Evolutionary conservation across 1,140 invertebrate species (phyloP).

Genomic region (Zophobas atratus): DNA sequence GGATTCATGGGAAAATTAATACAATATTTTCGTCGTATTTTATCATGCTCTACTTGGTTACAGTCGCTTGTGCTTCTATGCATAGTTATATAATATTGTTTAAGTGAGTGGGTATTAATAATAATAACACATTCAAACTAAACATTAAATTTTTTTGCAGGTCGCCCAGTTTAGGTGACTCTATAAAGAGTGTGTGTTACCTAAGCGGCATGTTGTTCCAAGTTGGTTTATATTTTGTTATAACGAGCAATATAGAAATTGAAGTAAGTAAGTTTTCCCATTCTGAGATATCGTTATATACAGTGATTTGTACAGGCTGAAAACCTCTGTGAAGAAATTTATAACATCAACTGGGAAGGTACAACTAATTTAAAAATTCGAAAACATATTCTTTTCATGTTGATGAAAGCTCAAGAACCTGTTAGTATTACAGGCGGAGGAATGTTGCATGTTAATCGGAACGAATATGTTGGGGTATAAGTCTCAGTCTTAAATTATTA

Average conservation of each 20-base stretch:
- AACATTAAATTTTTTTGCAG: background rate
- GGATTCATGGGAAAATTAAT: constrained; percentile 19
- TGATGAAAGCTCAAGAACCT: constrained; percentile 18
- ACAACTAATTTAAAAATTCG: constrained; percentile 3
- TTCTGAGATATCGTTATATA: background rate
- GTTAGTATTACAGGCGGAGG: constrained; percentile 25
- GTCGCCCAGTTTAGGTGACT: constrained; percentile 19
- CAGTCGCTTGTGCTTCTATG: constrained; percentile 20
- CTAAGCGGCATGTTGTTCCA: constrained; percentile 25
- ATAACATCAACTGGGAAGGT: constrained; percentile 20
- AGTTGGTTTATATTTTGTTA: constrained; percentile 24
- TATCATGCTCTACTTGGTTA: constrained; percentile 18
- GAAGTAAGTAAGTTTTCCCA: background rate
- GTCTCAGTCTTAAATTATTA: background rate
- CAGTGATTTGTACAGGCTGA: constrained; percentile 5
- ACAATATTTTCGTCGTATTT: constrained; percentile 26
- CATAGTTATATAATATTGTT: constrained; percentile 14
- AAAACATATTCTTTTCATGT: constrained; percentile 28
- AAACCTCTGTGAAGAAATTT: constrained; percentile 26
- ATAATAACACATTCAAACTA: background rate
- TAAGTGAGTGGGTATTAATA: background rate
- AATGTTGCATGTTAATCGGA: constrained; percentile 23
- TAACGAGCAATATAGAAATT: constrained; percentile 22
- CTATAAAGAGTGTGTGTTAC: constrained; percentile 16
- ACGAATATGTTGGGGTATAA: constrained; percentile 29